Percentiles rank a stretch among this genome's conserved stretches.
Evolutionary conservation across 2,888 invertebrate genomes (phyloP).

Genomic region (Pecten maximus): DNA sequence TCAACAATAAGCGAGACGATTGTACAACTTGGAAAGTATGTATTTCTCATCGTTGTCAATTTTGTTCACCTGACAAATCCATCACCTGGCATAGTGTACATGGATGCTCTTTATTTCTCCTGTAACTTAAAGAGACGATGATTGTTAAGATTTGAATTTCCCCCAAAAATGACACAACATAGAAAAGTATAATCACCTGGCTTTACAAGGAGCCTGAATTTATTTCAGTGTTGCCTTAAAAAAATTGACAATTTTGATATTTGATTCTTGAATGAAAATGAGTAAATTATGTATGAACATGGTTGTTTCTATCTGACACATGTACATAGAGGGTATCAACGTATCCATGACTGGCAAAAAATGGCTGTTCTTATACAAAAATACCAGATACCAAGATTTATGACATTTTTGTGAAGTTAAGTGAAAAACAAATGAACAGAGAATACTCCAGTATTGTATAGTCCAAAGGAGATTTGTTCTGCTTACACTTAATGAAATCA

Average conservation of each 20-base stretch:
- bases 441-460: not conserved
- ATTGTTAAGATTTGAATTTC: not conserved
- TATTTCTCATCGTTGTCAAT: constrained; percentile 11
- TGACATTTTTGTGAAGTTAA: constrained; percentile 30
- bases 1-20: not conserved
- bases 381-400: not conserved
- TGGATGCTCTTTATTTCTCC: not conserved
- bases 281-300: constrained; percentile 26
- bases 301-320: not conserved
- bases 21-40: not conserved
- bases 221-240: not conserved
- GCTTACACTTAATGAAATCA: not conserved
- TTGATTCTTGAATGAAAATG: constrained; percentile 22
- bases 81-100: not conserved
- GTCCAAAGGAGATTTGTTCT: not conserved
- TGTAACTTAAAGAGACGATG: not conserved
- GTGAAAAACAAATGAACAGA: constrained; percentile 20
- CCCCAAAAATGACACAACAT: not conserved
- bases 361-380: not conserved
- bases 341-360: not conserved
- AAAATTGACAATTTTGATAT: not conserved
- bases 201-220: not conserved
- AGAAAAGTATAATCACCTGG: not conserved
- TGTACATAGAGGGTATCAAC: not conserved
- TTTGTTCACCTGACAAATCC: not conserved